These are phyloP conservation scores for Oreochromis niloticus DNA, from an alignment of 2,113 vertebrate species.

Conservation along the genomic window DNA sequence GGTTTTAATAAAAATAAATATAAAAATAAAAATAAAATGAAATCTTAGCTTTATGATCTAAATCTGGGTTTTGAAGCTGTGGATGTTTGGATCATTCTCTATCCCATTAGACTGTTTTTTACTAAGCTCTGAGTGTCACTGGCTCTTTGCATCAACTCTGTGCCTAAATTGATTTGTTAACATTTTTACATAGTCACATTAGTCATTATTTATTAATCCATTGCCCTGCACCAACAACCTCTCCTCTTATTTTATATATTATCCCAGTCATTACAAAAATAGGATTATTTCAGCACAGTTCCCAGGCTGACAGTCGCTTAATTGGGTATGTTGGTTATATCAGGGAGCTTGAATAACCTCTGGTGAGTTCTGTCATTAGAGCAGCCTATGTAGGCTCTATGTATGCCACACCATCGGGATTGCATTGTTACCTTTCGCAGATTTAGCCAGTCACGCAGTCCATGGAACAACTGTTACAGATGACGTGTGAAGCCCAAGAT, in stretches of 20 bases:
- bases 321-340: background rate
- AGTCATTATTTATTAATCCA: constrained; percentile 62
- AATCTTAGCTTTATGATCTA: background rate
- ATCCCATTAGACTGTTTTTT: constrained; percentile 41
- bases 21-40: background rate
- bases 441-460: background rate
- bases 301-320: background rate
- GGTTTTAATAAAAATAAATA: constrained; percentile 5
- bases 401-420: background rate
- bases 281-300: background rate
- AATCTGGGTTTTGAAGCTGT: background rate
- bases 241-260: background rate
- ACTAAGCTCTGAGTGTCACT: constrained; percentile 46
- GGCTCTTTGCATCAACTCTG: constrained; percentile 64
- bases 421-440: background rate
- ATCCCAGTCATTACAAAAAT: constrained; percentile 26
- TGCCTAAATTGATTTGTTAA: constrained; percentile 76
- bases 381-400: background rate
- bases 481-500: background rate
- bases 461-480: background rate
- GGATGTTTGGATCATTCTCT: background rate
- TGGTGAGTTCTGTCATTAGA: background rate
- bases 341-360: background rate
- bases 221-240: background rate
- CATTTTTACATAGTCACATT: constrained; percentile 66